phyloP scores from a whole-genome alignment of 2,888 invertebrate species.

The Notodonta dromedarius region DNA sequence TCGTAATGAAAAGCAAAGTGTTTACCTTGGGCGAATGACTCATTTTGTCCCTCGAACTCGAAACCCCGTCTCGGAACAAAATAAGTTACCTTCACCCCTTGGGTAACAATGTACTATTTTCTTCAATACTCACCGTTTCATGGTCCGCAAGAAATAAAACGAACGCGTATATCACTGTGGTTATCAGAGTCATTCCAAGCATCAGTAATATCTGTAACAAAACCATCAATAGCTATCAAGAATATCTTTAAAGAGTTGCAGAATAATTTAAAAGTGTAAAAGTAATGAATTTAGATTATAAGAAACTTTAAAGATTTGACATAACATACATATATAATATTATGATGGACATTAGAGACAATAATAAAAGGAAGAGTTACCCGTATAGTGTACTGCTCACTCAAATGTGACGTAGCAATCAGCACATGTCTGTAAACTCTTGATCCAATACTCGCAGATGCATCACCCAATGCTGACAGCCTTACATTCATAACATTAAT shows the following conservation, averaged over 20 bases:
- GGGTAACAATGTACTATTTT: too few relatives aligned
- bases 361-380: conserved; percentile 40
- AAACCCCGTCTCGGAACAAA: too few relatives aligned
- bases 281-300: too few relatives aligned
- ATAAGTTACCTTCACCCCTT: too few relatives aligned
- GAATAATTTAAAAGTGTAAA: too few relatives aligned
- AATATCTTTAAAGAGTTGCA: too few relatives aligned
- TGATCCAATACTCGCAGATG: conserved; percentile 41
- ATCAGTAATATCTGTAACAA: conserved; percentile 53
- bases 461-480: conserved; percentile 42
- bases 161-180: conserved; percentile 51
- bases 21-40: too few relatives aligned
- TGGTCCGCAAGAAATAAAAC: conserved; percentile 40
- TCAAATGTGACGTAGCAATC: conserved; percentile 52
- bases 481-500: conserved; percentile 59
- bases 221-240: neutral
- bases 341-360: too few relatives aligned
- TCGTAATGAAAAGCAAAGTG: too few relatives aligned
- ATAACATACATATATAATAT: too few relatives aligned
- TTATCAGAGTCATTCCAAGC: conserved; percentile 44
- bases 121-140: conserved; percentile 36
- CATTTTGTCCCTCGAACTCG: too few relatives aligned
- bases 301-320: neutral
- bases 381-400: conserved; percentile 52
- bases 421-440: conserved; percentile 59